Evolutionary conservation across 1,140 invertebrate species (phyloP), one percentile per base, ranked within the genome.

Genomic region (Dinothrombium tinctorium): DNA sequence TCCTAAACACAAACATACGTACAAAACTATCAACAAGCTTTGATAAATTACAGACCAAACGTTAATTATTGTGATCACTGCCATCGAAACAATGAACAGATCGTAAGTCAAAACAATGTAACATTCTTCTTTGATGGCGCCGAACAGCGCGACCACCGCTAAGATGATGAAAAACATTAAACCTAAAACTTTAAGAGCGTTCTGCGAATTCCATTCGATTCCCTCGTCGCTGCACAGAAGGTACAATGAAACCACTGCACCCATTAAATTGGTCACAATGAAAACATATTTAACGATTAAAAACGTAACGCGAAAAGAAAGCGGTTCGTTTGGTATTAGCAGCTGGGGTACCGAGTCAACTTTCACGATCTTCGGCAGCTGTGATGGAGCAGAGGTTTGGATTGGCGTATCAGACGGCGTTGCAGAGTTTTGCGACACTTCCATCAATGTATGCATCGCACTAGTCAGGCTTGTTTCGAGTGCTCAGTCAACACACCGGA

Each of bases 41-140:
- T 31, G 26, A 2, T 20, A 9, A 14, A 40, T 17, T 7, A 20
- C n/a, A 8, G 17, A 5, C 39, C 39, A 40, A 21, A 31, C 26
- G 32, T 32, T 15, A 20, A 22, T 23, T n/a, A 33, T 14, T 11
- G 28, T 21, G 14, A 32, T 15, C 14, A 40, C 8, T 17, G 21
- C 31, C 14, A 40, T 31, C 7, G 20, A 22, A 2, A 19, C 17
- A 11, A 33, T 22, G 19, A 31, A 40, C n/a, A 40, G 4, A n/a
- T 31, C 24, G 15, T 32, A 40, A 22, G 39, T 40, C 17, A 40
- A 24, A 2, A 40, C 19, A 9, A 40, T 20, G 19, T 40, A 40
- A 23, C 28, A 40, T 33, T 40, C 26, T 21, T 40, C 28, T 9
- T 33, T 31, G 17, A 40, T 15, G 1, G 39, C 26, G 24, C 39